Evolutionary conservation across 2,797 vertebrate genomes (phyloP), one percentile per base, ranked within the genome.

Genomic region (Trichosurus vulpecula): DNA sequence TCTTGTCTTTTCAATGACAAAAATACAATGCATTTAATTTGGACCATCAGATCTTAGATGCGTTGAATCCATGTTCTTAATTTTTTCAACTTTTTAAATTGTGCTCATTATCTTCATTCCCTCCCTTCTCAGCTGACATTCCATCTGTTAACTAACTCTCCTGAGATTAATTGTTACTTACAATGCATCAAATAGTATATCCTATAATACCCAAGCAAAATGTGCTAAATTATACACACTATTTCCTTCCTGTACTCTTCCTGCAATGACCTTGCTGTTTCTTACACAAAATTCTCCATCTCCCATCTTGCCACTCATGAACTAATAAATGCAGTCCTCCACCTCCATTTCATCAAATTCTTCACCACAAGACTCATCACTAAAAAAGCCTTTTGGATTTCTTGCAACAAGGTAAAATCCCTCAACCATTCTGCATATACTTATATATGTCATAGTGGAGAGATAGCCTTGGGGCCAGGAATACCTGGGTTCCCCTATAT

Each of bases 91-190:
- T 93, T 81, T 81, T 51, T 90, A n/a, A 61, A 92, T 56, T 55
- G 87, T 87, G 91, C 19, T 96, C 95, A 95, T 96, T 97, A 97
- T 66, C 91, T 94, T 96, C 93, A 97, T 96, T 95, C 56, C 94
- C 90, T 31, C 54, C 57, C 93, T 90, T 35, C 52, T 90, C 41
- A 1, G 93, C 54, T 57, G 93, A 93, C 90, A 93, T 94, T 90
- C 91, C 93, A 96, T 90, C 95, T 91, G 89, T 93, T 57, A 95
- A 53, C 56, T 25, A 51, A 10, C 93, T 47, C 94, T 89, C 58
- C 0, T 19, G 90, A 91, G 57, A 94, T 90, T 3, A 19, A 58
- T 94, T 47, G 51, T 53, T 81, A 87, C 93, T 54, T 74, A 81
- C 94, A 51, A 74, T n/a, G 74, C 12, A 91, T 66, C 90, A 93